Percentiles rank a stretch among this genome's conserved stretches.
phyloP scores from a whole-genome alignment of 1,140 invertebrate genomes.

The Philaenus spumarius region DNA sequence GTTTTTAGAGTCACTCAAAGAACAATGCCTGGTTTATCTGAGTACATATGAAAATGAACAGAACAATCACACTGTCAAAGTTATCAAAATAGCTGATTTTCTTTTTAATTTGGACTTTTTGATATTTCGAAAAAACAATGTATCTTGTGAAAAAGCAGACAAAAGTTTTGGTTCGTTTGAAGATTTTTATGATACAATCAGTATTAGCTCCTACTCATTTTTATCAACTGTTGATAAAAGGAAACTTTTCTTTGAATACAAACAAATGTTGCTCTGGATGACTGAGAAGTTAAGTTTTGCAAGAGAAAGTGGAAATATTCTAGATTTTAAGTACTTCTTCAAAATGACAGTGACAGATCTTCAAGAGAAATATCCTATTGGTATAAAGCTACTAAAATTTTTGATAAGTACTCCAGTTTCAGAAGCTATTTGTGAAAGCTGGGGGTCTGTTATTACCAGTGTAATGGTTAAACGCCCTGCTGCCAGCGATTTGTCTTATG shows the following conservation, averaged over 20 bases:
- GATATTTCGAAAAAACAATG: background rate
- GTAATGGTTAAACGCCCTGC: background rate
- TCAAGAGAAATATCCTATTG: background rate
- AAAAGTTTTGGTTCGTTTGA: too few relatives aligned
- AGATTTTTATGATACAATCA: too few relatives aligned
- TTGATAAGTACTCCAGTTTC: background rate
- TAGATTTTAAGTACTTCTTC: too few relatives aligned
- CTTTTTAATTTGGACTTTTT: background rate
- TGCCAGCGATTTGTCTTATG: too few relatives aligned
- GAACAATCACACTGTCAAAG: background rate
- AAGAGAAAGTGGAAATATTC: too few relatives aligned
- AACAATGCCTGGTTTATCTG: too few relatives aligned
- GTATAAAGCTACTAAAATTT: background rate
- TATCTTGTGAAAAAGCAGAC: background rate
- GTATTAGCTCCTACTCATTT: too few relatives aligned
- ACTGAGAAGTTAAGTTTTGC: too few relatives aligned
- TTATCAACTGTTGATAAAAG: too few relatives aligned
- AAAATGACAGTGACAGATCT: background rate
- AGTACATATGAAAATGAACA: conserved; percentile 1
- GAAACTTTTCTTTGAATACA: too few relatives aligned
- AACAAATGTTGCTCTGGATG: too few relatives aligned
- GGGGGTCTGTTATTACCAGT: conserved; percentile 2
- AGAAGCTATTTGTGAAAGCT: background rate
- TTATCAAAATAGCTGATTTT: background rate
- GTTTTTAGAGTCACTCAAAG: too few relatives aligned